Evolutionary conservation across 2,797 vertebrate genomes (phyloP).

Genomic region (Monodelphis domestica): DNA sequence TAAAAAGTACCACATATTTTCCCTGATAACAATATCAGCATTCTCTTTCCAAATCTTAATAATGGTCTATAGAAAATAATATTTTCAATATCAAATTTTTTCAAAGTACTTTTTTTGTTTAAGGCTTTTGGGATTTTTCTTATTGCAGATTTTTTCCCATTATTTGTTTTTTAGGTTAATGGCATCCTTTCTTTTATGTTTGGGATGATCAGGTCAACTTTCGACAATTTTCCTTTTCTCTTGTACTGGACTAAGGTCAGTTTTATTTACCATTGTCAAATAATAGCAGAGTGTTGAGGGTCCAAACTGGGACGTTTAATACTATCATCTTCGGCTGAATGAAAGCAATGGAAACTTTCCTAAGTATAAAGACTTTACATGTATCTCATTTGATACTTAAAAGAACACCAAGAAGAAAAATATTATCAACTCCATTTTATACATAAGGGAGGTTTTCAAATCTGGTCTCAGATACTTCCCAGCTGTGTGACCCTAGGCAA

Average conservation of each 20-base stretch:
- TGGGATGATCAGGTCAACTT: constrained; percentile 22
- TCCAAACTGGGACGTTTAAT: background rate
- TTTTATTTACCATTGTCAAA: constrained; percentile 3
- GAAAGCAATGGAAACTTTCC: background rate
- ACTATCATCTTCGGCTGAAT: background rate
- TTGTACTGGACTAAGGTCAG: background rate
- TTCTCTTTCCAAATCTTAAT: constrained; percentile 35
- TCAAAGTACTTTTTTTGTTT: constrained; percentile 41
- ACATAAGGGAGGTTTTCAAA: too few species aligned
- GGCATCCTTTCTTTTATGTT: constrained; percentile 42
- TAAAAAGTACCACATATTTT: constrained; percentile 31
- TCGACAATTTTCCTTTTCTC: background rate
- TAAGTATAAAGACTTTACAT: background rate
- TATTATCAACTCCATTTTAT: background rate
- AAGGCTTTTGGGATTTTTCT: constrained; percentile 34
- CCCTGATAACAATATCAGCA: constrained; percentile 6
- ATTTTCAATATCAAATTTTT: constrained; percentile 1
- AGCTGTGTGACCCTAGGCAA: too few species aligned
- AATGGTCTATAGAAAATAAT: constrained; percentile 39
- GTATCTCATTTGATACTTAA: background rate
- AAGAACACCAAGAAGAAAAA: background rate
- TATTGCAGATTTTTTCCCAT: constrained; percentile 14
- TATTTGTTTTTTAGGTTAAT: constrained; percentile 30
- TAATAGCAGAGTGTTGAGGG: background rate
- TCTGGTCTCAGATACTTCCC: too few species aligned